These are phyloP conservation scores for Tolypeutes matacus DNA, from an alignment of 2,797 vertebrate species.

Conservation along the genomic window DNA sequence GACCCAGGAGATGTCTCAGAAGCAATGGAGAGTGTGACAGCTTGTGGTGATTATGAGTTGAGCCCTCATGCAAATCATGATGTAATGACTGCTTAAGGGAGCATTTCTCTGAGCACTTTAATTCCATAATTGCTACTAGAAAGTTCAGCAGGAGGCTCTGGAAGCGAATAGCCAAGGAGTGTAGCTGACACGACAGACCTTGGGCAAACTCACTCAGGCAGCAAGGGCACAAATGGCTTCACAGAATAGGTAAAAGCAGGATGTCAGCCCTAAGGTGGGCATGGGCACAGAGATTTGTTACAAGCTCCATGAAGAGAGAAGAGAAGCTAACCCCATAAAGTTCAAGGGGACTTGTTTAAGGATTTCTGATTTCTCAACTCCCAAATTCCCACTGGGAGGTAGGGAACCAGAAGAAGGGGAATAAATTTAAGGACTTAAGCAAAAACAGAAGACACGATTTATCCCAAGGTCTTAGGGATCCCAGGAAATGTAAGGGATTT, in stretches of 20 bases:
- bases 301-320: neutral
- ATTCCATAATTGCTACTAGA: neutral
- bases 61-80: neutral
- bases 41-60: neutral
- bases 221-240: neutral
- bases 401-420: neutral
- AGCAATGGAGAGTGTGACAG: neutral
- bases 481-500: neutral
- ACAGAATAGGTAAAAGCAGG: neutral
- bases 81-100: neutral
- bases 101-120: neutral
- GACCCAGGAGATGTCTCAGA: neutral
- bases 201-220: neutral
- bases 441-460: constrained; percentile 23
- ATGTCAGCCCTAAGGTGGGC: neutral
- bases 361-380: neutral
- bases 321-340: neutral
- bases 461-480: neutral
- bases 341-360: neutral
- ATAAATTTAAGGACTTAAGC: neutral
- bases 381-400: neutral
- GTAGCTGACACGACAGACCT: neutral
- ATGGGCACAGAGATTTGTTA: neutral
- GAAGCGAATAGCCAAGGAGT: neutral
- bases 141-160: neutral